Evolutionary conservation across 2,797 vertebrate genomes (phyloP).

Genomic region (Harpia harpyja): DNA sequence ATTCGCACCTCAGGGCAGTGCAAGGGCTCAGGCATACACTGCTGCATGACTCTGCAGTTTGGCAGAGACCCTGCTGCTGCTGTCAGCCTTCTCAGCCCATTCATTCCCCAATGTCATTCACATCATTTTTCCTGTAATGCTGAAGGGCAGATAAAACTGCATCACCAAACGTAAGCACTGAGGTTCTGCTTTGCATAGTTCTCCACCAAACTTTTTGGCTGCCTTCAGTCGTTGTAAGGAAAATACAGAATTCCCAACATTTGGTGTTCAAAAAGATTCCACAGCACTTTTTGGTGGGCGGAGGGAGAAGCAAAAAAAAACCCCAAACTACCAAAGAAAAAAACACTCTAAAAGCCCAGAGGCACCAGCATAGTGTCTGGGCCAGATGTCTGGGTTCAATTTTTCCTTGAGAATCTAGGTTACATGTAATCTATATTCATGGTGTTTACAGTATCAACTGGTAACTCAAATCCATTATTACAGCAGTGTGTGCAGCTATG

Average conservation of each 20-base stretch:
- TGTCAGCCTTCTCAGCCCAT: background rate
- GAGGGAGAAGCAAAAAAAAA: background rate
- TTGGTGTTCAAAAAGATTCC: background rate
- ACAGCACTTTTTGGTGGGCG: background rate
- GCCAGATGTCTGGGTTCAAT: background rate
- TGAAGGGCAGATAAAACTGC: background rate
- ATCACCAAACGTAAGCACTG: background rate
- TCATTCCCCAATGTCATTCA: background rate
- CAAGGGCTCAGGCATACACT: background rate
- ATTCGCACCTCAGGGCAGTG: background rate
- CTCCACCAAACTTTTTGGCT: background rate
- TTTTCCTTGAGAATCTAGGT: background rate
- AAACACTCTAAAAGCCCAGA: background rate
- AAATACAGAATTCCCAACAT: background rate
- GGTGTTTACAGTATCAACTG: background rate
- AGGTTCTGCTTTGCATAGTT: background rate
- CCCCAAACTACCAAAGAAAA: background rate
- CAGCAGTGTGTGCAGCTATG: background rate
- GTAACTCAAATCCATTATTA: background rate
- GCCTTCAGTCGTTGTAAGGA: background rate
- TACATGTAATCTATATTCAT: background rate
- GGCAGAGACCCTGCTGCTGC: background rate
- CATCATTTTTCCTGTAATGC: background rate
- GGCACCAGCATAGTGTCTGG: background rate
- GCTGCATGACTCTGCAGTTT: background rate